phyloP scores from a whole-genome alignment of 2,797 vertebrate species.

The Argentina silus region DNA sequence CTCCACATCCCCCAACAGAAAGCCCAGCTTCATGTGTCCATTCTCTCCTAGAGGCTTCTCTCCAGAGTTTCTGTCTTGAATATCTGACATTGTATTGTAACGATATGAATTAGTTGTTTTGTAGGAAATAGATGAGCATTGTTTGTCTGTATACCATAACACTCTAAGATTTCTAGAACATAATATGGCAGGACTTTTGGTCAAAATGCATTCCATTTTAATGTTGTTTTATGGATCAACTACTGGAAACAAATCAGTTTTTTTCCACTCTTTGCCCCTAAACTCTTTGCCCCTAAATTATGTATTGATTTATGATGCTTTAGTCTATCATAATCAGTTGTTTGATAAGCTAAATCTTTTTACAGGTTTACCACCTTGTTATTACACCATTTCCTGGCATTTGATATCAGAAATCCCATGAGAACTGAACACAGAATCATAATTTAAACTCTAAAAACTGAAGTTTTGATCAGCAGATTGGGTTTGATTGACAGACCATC shows the following conservation, averaged over 20 bases:
- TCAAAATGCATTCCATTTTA: slow-evolving; percentile 34
- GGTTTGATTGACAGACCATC: neutral
- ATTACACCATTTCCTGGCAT: neutral
- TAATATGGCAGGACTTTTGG: slow-evolving; percentile 8
- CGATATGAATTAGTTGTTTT: slow-evolving; percentile 32
- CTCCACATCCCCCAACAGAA: neutral
- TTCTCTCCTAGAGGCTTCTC: slow-evolving; percentile 14
- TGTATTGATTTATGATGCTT: slow-evolving; percentile 43
- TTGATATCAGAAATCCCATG: neutral
- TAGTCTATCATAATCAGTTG: neutral
- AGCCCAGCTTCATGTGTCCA: neutral
- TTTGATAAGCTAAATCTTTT: slow-evolving; percentile 39
- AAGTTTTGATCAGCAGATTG: neutral
- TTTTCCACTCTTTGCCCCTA: neutral
- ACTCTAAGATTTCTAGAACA: slow-evolving; percentile 11
- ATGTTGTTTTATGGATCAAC: neutral
- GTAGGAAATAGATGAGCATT: slow-evolving; percentile 33
- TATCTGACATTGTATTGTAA: slow-evolving; percentile 37
- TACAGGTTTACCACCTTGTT: neutral
- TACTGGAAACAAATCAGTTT: slow-evolving; percentile 1
- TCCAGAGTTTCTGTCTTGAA: slow-evolving; percentile 34
- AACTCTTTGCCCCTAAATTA: slow-evolving; percentile 28
- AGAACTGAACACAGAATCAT: neutral
- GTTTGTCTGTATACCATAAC: slow-evolving; percentile 21
- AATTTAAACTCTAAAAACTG: neutral